These are phyloP conservation scores for Hypothenemus hampei DNA, from an alignment of 1,140 invertebrate genomes.

Conservation along the genomic window DNA sequence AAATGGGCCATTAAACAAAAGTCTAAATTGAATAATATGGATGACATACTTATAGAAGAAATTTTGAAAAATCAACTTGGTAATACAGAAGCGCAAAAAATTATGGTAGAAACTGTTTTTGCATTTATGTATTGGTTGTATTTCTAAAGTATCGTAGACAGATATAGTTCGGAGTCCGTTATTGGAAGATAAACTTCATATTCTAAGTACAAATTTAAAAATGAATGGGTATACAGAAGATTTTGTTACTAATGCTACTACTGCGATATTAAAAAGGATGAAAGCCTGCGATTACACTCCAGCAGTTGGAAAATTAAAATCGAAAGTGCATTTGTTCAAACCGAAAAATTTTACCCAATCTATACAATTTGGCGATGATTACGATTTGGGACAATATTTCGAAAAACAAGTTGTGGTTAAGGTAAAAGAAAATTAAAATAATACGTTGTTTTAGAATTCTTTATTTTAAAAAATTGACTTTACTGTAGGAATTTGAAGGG, in stretches of 20 bases:
- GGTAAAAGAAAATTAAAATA: constrained; percentile 31
- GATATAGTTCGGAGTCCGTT: constrained; percentile 11
- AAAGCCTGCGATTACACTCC: constrained; percentile 51
- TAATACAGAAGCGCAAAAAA: background rate
- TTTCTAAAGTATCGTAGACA: background rate
- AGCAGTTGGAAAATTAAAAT: constrained; percentile 48
- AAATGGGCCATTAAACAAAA: background rate
- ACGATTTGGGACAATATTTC: constrained; percentile 54
- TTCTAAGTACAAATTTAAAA: constrained; percentile 39
- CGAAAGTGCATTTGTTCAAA: constrained; percentile 57
- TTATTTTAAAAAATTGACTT: constrained; percentile 27
- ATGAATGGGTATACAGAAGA: constrained; percentile 47
- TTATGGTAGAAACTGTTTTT: background rate
- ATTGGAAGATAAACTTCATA: constrained; percentile 35
- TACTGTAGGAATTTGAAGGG: constrained; percentile 47
- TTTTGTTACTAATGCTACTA: constrained; percentile 47
- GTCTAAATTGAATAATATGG: background rate
- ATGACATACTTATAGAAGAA: background rate
- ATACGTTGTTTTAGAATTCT: constrained; percentile 6
- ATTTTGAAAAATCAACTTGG: background rate
- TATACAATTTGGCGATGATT: constrained; percentile 63
- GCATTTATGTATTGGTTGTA: background rate
- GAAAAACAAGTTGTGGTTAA: constrained; percentile 49
- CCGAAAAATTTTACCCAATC: constrained; percentile 53
- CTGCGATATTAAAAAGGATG: constrained; percentile 52